Percentiles rank a stretch among this genome's conserved stretches.
Evolutionary conservation across 2,888 invertebrate species (phyloP).

Genomic region (Boloria selene): DNA sequence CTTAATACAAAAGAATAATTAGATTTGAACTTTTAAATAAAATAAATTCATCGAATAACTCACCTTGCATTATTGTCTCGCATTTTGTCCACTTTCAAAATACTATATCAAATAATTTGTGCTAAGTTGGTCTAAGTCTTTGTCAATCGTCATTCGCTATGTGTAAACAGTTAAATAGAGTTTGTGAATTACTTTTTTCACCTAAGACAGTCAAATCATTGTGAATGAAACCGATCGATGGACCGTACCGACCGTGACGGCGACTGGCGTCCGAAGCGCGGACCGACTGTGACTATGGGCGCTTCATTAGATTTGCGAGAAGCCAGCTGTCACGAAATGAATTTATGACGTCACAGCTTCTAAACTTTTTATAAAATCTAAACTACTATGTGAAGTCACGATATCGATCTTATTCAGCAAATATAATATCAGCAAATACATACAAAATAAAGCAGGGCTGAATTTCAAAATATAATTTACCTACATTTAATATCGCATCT

Average conservation of each 20-base stretch:
- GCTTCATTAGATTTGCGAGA: conserved; percentile 9
- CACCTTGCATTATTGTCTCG: conserved; percentile 5
- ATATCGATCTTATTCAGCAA: background rate
- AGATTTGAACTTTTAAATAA: background rate
- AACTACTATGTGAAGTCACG: conserved; percentile 12
- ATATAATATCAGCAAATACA: no score
- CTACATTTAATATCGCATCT: no score
- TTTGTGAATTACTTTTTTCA: conserved; percentile 34
- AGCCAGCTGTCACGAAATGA: conserved; percentile 18
- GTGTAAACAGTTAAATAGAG: background rate
- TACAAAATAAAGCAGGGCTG: no score
- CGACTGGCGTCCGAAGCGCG: conserved; percentile 42
- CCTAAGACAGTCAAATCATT: conserved; percentile 53
- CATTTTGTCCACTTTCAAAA: conserved; percentile 1
- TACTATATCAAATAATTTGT: conserved; percentile 6
- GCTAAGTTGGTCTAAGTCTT: background rate
- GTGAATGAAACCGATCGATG: conserved; percentile 58
- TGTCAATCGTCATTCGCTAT: background rate
- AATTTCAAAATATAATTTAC: no score
- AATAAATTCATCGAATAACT: background rate
- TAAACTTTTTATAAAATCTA: conserved; percentile 15
- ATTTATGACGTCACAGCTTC: conserved; percentile 34
- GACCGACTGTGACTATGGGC: conserved; percentile 42
- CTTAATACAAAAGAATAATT: no score
- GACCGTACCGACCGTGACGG: conserved; percentile 40